Conservation (phyloP, 2,113 vertebrate genomes). For the Xenotilapia longispinis region DNA sequence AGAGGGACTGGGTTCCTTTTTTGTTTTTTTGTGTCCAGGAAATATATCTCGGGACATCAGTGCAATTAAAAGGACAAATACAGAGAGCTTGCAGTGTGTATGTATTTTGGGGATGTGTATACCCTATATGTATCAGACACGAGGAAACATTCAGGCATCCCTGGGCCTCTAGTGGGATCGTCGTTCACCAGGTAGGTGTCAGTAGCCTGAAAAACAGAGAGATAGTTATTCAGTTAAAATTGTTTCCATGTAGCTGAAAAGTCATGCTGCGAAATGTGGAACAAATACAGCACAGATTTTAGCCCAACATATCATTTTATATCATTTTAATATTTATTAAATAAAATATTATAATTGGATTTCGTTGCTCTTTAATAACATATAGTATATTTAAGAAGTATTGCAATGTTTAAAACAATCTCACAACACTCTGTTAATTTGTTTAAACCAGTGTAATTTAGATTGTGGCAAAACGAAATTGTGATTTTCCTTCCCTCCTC, state of each 20-base stretch:
- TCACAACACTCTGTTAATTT: background rate
- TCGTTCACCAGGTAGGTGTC: conserved; percentile 78
- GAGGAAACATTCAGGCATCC: conserved; percentile 77
- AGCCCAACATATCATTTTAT: background rate
- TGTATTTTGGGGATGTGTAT: conserved; percentile 15
- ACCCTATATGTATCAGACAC: conserved; percentile 78
- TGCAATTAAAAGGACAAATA: background rate
- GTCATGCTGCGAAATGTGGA: background rate
- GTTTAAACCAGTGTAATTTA: background rate
- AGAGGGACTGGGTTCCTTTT: background rate
- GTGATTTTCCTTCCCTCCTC: background rate
- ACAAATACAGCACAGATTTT: background rate
- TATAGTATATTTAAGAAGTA: background rate
- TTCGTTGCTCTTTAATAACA: fast-evolving
- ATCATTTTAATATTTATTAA: background rate
- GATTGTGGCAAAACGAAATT: background rate
- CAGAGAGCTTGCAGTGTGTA: background rate
- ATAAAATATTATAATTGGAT: background rate
- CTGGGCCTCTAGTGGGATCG: conserved; percentile 71
- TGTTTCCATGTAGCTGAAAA: background rate
- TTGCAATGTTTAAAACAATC: background rate
- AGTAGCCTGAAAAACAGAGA: conserved; percentile 64
- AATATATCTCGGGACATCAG: background rate
- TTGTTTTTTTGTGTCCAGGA: background rate
- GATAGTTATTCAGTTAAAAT: background rate